Evolutionary conservation across 2,888 invertebrate genomes (phyloP), one percentile per base, ranked within the genome.

Genomic region (Metacarcinus magister): DNA sequence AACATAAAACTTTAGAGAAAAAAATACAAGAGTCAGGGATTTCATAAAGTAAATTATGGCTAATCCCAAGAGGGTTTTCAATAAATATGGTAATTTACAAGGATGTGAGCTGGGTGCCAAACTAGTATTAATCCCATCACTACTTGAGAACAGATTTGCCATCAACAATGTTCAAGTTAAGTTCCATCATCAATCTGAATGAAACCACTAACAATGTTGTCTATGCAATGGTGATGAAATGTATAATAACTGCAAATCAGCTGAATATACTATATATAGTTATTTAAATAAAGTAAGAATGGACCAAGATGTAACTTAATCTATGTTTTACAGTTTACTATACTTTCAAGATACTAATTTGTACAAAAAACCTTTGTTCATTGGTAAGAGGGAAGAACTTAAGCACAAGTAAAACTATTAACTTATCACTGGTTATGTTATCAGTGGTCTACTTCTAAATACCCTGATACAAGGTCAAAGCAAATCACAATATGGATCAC

Each of bases 381-480:
- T 75, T 75, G 75, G 75, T 75, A 75, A 28, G 75, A 75, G 75
- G 75, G 28, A 75, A 75, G 75, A 75, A 75, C 75, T 75, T 75
- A 75, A 75, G 28, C 75, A 75, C 75, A 8, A 75, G 28, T 75
- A 75, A 75, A 67, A 75, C n/a, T 75, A 75, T n/a, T 75, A 75
- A n/a, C 75, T 75, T 75, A 75, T 75, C 75, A 75, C 75, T 75
- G 75, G 75, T 75, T 75, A 75, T 75, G 75, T 75, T 75, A 75
- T 75, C 75, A 75, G 75, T 75, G 75, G 75, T 75, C 75, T 75
- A 75, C 75, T 75, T 10, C 75, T 75, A 75, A 60, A 82, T 82
- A 95, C 95, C 92, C 95, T 95, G 95, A 95, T 95, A 93, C 92
- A 95, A 87, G 92, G 95, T 93, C 54, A 48, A 46, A 46, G 28